Evolutionary conservation across 2,113 vertebrate species (phyloP).

Genomic region (Blennius ocellaris): DNA sequence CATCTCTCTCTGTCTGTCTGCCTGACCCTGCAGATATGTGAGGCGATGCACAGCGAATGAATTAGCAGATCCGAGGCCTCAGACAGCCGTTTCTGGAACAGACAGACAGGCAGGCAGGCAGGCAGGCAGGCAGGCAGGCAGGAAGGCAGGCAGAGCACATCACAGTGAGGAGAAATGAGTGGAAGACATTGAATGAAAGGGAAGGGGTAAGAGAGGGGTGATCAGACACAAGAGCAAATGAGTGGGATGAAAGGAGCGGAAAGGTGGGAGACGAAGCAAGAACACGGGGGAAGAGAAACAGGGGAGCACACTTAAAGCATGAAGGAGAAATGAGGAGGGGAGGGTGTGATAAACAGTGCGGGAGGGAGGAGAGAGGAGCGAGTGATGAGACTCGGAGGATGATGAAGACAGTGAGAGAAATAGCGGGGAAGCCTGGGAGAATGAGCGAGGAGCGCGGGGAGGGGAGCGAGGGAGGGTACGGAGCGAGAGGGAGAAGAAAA

Average conservation of each 20-base stretch:
- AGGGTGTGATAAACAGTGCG: conserved; percentile 50
- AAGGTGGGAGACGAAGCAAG: conserved; percentile 59
- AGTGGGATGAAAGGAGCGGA: conserved; percentile 69
- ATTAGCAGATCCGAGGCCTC: conserved; percentile 73
- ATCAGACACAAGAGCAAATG: conserved; percentile 55
- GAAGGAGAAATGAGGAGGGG: conserved; percentile 36
- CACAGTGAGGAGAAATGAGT: conserved; percentile 10
- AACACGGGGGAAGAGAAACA: conserved; percentile 28
- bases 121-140: conserved; percentile 23
- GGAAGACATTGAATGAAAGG: conserved; percentile 54
- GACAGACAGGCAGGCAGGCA: conserved; percentile 54
- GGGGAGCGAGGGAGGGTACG: background rate
- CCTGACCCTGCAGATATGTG: conserved; percentile 77
- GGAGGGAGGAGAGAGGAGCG: conserved; percentile 49
- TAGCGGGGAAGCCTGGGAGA: conserved; percentile 67
- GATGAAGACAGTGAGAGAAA: conserved; percentile 58
- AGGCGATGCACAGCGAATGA: conserved; percentile 77
- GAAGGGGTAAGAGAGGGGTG: conserved; percentile 45
- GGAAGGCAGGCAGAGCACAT: conserved; percentile 34
- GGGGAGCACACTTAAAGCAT: conserved; percentile 35
- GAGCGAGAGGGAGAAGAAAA: background rate
- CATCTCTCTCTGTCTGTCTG: conserved; percentile 57
- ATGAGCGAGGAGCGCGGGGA: conserved; percentile 32
- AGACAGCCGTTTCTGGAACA: conserved; percentile 68
- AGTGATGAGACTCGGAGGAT: conserved; percentile 47